Percentiles rank a stretch among this genome's conserved stretches.
These are phyloP conservation scores for Pogonus chalceus DNA, from an alignment of 1,140 invertebrate genomes.

Conservation along the genomic window DNA sequence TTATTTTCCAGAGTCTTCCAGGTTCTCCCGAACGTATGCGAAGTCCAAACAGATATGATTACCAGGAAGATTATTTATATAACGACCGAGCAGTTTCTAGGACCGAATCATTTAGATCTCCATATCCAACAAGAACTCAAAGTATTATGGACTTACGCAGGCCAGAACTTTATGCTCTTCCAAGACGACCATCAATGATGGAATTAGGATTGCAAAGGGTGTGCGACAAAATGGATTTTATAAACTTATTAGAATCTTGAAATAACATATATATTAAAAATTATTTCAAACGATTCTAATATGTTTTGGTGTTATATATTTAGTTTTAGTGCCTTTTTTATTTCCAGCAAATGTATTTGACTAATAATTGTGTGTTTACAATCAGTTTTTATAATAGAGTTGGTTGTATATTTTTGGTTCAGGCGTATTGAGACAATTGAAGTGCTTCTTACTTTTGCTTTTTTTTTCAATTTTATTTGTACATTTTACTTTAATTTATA, in stretches of 20 bases:
- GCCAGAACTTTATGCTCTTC: constrained; percentile 27
- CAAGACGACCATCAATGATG: constrained; percentile 13
- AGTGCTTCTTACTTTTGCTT: not conserved
- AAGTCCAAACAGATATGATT: constrained; percentile 34
- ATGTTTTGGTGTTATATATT: too few relatives aligned
- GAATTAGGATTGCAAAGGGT: constrained; percentile 27
- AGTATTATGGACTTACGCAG: constrained; percentile 33
- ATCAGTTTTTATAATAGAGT: not conserved
- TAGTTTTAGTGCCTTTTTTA: too few relatives aligned
- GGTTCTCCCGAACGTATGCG: constrained; percentile 32
- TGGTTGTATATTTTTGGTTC: not conserved
- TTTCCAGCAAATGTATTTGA: too few relatives aligned
- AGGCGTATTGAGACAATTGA: not conserved
- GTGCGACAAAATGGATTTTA: constrained; percentile 2
- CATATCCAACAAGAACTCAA: constrained; percentile 9
- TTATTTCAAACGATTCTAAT: too few relatives aligned
- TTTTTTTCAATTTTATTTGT: not conserved
- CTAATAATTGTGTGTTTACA: too few relatives aligned
- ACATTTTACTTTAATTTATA: not conserved
- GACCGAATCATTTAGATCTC: not conserved
- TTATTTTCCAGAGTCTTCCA: constrained; percentile 27
- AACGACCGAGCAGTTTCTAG: not conserved
- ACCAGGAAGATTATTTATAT: constrained; percentile 18
- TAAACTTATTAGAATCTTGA: too few relatives aligned
- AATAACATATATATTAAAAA: too few relatives aligned